Conservation (phyloP, 2,797 vertebrate genomes). For the Sebastes vulpes region DNA sequence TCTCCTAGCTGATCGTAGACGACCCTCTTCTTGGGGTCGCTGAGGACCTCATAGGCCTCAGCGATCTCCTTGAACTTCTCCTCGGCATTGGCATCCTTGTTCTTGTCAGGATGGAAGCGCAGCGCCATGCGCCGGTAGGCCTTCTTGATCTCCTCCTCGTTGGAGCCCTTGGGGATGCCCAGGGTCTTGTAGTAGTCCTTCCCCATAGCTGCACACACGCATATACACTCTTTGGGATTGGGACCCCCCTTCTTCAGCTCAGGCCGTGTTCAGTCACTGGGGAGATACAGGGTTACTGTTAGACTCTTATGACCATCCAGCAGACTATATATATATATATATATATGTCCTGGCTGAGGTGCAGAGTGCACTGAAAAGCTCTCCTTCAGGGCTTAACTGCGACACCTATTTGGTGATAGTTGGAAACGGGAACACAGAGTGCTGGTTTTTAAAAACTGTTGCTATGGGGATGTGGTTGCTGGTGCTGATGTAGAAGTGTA, state of each 20-base stretch:
- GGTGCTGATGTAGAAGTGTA: conserved; percentile 40
- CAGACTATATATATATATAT: conserved; percentile 21
- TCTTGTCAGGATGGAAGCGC: conserved; percentile 98
- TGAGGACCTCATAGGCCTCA: conserved; percentile 97
- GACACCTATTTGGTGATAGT: conserved; percentile 13
- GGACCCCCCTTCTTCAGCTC: conserved; percentile 42
- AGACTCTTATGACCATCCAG: conserved; percentile 16
- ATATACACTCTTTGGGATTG: conserved; percentile 37
- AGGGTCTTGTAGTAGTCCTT: conserved; percentile 99
- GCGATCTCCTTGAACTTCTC: conserved; percentile 99
- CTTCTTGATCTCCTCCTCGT: conserved; percentile 98
- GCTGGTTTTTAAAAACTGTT: conserved; percentile 66
- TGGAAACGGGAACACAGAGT: conserved; percentile 25
- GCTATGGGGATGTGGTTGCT: conserved; percentile 63
- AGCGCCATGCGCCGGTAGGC: conserved; percentile 98
- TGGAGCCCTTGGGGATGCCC: conserved; percentile 94
- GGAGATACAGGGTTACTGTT: conserved; percentile 32
- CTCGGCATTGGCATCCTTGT: conserved; percentile 95
- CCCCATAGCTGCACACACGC: conserved; percentile 87
- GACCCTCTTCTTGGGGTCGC: conserved; percentile 95
- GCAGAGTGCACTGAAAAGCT: conserved; percentile 12
- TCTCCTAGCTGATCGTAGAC: conserved; percentile 98
- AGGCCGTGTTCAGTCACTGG: conserved; percentile 61
- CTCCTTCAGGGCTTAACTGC: conserved; percentile 13
- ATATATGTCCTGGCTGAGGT: conserved; percentile 39